Evolutionary conservation across 1,140 invertebrate genomes (phyloP).

Genomic region (Leguminivora glycinivorella): DNA sequence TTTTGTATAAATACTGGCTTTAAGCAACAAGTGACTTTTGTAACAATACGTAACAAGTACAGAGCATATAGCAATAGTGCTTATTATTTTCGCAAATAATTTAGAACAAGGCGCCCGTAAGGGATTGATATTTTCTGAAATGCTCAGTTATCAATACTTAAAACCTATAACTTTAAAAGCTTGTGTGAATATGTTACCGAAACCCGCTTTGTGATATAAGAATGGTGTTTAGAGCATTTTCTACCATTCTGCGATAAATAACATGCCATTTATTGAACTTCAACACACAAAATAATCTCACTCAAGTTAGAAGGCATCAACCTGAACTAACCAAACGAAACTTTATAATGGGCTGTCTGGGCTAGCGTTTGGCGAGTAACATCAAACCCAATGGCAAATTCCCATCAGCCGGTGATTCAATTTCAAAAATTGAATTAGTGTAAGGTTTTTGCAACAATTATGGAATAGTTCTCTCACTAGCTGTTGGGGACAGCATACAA

Average conservation of each 20-base stretch:
- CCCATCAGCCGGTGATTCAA: too few species aligned
- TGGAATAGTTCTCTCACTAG: too few species aligned
- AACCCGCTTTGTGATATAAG: not conserved
- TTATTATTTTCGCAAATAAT: not conserved
- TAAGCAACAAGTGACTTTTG: not conserved
- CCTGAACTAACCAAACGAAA: not conserved
- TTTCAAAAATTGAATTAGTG: too few species aligned
- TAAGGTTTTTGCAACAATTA: too few species aligned
- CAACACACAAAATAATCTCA: conserved; percentile 12
- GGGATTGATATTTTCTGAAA: not conserved
- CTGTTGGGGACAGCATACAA: too few species aligned
- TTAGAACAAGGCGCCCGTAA: not conserved
- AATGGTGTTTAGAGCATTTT: conserved; percentile 10
- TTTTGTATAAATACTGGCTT: not conserved
- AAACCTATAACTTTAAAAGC: not conserved
- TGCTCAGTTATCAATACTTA: not conserved
- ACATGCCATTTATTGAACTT: conserved; percentile 17
- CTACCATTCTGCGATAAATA: not conserved
- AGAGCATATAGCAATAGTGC: not conserved
- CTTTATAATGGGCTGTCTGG: not conserved
- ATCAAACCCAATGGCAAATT: not conserved
- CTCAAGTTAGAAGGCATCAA: not conserved
- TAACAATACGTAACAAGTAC: not conserved
- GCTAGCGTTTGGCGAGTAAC: not conserved
- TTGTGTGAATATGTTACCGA: conserved; percentile 11